Conservation (phyloP, 2,113 vertebrate species). For the Mionectes macconnelli region DNA sequence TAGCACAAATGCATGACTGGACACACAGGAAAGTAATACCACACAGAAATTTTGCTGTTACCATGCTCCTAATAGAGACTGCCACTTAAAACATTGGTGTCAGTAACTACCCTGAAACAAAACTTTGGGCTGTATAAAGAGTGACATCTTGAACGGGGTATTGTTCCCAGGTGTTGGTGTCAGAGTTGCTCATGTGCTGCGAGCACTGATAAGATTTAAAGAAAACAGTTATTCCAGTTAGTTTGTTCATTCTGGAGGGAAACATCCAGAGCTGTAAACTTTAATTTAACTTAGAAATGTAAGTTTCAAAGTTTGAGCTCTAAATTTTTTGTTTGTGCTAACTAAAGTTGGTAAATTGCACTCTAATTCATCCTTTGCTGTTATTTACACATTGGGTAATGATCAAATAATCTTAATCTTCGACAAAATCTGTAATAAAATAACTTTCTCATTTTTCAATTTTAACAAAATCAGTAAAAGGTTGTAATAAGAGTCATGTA, state of each 20-base stretch:
- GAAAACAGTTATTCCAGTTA: not conserved
- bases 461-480: not conserved
- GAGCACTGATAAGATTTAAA: not conserved
- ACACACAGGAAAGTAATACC: fast-evolving
- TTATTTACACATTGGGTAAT: not conserved
- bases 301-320: not conserved
- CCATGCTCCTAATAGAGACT: not conserved
- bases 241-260: not conserved
- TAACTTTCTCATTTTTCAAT: not conserved
- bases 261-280: not conserved
- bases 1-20: not conserved
- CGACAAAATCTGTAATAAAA: not conserved
- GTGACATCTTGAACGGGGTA: not conserved
- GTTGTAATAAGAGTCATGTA: not conserved
- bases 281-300: not conserved
- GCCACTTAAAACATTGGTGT: not conserved
- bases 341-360: not conserved
- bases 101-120: not conserved
- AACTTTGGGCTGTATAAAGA: not conserved
- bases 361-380: not conserved
- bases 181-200: not conserved
- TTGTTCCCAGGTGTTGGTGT: not conserved
- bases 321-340: not conserved
- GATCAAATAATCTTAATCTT: not conserved
- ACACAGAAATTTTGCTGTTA: not conserved